Evolutionary conservation across 2,888 invertebrate genomes (phyloP).

Genomic region (Caenorhabditis angaria): DNA sequence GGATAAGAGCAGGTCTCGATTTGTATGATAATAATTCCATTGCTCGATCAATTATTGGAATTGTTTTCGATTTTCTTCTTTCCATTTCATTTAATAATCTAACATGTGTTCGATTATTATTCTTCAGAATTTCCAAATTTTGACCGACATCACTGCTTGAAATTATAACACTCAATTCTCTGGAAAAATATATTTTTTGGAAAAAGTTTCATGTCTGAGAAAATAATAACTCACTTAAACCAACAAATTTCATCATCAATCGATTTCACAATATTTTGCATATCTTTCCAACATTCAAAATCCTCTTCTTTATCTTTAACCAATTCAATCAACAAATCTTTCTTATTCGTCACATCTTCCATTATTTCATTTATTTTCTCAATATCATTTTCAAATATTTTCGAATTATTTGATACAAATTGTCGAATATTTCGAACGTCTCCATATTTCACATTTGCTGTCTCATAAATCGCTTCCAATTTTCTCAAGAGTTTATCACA

Average conservation of each 20-base stretch:
- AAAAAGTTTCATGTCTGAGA: not conserved
- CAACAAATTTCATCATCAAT: constrained; percentile 39
- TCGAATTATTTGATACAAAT: not conserved
- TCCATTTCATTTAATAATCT: constrained; percentile 20
- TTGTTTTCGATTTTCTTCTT: constrained; percentile 23
- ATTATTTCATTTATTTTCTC: not conserved
- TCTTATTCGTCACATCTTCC: not conserved
- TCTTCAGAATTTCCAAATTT: constrained; percentile 14
- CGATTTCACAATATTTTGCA: constrained; percentile 28
- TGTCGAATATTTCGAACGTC: constrained; percentile 17
- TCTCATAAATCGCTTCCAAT: constrained; percentile 18
- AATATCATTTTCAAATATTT: not conserved
- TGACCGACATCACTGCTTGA: constrained; percentile 29
- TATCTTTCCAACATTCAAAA: constrained; percentile 31
- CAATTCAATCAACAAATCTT: constrained; percentile 15
- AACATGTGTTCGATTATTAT: constrained; percentile 23
- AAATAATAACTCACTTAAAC: constrained; percentile 28
- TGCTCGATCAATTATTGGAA: constrained; percentile 19
- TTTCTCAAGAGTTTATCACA: constrained; percentile 21
- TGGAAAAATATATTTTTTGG: constrained; percentile 10
- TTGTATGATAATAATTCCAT: constrained; percentile 19
- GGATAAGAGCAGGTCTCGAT: constrained; percentile 18
- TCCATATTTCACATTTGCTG: constrained; percentile 23
- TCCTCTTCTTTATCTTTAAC: constrained; percentile 25
- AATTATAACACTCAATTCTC: constrained; percentile 25